Evolutionary conservation across 2,888 invertebrate species (phyloP), one percentile per base, ranked within the genome.

Genomic region (Cinara cedri): DNA sequence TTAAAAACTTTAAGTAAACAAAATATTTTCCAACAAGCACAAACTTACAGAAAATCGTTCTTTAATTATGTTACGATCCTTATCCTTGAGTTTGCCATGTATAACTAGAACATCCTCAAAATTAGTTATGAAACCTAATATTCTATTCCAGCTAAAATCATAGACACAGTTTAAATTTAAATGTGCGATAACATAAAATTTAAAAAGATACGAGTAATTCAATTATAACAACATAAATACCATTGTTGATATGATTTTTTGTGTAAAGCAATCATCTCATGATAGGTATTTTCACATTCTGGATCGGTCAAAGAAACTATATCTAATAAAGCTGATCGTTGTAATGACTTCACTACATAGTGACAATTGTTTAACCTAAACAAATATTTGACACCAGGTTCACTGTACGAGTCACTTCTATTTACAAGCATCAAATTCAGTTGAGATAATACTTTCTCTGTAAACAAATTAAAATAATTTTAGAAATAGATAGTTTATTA

Each of bases 321-420:
- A 83, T 95, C 94, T 84, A 98, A 87, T 4, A 97, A 87, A 24
- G 91, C 92, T 81, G 93, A 95, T 83, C 95, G 90, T 83, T 94
- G 93, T 34, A 98, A 87, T 13, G 96, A 94, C 87, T 95, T 96
- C n/a, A 97, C 88, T 82, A 98, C 92, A 85, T 98, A 97, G 86
- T 97, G 92, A 83, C 94, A 95, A 86, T 98, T 98, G 86, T 98
- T 98, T 62, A 98, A 87, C 81, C 96, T 90, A 85, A 98, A 98
- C 75, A 97, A 90, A 10, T 96, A 93, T 84, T 93, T 92, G 19
- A 97, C 88, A 4, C 94, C 94, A 62, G 89, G 87, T 85, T 97
- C 97, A 55, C 90, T 91, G 85, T 98, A 98, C 81, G 94, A 92
- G 84, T 97, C 96, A 85, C 96, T 95, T 87, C 96, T 95, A 85